Percentiles rank a stretch among this genome's conserved stretches.
Conservation (phyloP, 2,888 invertebrate genomes). For the Limnephilus rhombicus region DNA sequence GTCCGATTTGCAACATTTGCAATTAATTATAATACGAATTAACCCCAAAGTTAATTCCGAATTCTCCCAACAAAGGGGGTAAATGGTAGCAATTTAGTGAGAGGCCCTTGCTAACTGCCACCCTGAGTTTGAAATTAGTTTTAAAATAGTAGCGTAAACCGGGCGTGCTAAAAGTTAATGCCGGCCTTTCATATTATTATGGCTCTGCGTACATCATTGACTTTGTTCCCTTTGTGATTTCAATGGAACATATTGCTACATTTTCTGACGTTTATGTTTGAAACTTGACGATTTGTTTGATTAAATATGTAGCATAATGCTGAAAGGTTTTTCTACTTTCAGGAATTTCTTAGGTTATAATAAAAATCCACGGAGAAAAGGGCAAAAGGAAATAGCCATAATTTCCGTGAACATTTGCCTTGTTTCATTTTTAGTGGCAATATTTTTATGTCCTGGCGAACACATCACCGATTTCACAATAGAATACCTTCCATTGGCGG, state of each 20-base stretch:
- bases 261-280: neutral
- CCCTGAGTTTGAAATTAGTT: slow-evolving; percentile 59
- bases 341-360: neutral
- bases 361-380: neutral
- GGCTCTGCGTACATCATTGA: slow-evolving; percentile 8
- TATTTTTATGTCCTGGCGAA: no score
- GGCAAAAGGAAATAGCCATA: neutral
- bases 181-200: neutral
- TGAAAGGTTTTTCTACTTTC: neutral
- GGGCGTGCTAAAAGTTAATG: slow-evolving; percentile 39
- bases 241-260: neutral
- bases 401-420: no score
- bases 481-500: no score
- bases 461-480: no score
- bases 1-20: slow-evolving; percentile 23
- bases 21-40: slow-evolving; percentile 45
- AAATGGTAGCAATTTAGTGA: slow-evolving; percentile 41
- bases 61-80: slow-evolving; percentile 32
- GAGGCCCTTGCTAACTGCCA: slow-evolving; percentile 49
- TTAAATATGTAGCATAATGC: neutral
- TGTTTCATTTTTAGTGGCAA: neutral
- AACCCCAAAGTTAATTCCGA: slow-evolving; percentile 32
- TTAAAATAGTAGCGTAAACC: slow-evolving; percentile 54
- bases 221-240: neutral
- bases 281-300: neutral